Evolutionary conservation across 2,113 vertebrate genomes (phyloP).

Genomic region (Saccopteryx bilineata): DNA sequence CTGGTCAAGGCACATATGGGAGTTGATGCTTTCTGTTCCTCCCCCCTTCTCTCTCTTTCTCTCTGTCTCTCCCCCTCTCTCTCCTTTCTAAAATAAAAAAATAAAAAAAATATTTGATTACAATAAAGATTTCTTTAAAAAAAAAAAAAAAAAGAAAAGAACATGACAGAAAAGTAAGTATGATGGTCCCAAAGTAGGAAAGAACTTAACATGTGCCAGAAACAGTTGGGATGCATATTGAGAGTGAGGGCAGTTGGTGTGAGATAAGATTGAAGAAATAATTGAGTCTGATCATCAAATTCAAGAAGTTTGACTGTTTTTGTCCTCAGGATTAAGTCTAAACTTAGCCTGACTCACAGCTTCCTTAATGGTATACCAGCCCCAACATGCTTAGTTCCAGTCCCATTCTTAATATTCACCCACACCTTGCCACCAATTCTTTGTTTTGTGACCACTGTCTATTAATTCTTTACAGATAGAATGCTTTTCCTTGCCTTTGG

Average conservation of each 20-base stretch:
- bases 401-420: background rate
- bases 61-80: too few species aligned
- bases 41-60: too few species aligned
- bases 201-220: background rate
- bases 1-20: too few species aligned
- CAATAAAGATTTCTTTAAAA: too few species aligned
- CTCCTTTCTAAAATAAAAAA: too few species aligned
- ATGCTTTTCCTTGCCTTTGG: background rate
- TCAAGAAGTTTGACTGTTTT: background rate
- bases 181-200: background rate
- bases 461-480: background rate
- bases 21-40: too few species aligned
- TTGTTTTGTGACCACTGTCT: background rate
- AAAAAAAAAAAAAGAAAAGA: too few species aligned
- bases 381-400: background rate
- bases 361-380: background rate
- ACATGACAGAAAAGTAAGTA: background rate
- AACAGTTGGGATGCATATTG: background rate
- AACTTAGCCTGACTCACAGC: background rate
- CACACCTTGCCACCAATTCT: background rate
- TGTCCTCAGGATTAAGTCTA: conserved; percentile 25
- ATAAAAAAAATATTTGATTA: too few species aligned
- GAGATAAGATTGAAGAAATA: conserved; percentile 6
- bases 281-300: background rate
- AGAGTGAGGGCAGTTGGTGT: background rate